Evolutionary conservation across 2,113 vertebrate species (phyloP).

Genomic region (Ranitomeya variabilis): DNA sequence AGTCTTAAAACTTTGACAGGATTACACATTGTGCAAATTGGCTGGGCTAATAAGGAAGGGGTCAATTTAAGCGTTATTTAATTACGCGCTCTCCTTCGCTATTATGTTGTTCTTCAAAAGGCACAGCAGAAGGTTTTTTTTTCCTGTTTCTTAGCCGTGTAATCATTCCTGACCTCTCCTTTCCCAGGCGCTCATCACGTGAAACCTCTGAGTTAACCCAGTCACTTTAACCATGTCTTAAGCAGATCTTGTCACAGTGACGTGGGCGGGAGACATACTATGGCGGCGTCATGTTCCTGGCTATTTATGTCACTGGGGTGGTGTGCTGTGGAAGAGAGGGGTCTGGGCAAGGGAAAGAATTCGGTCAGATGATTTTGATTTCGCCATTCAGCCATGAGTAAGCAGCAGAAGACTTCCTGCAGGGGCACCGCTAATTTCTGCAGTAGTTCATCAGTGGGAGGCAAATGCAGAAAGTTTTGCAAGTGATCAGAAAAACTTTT

Average conservation of each 20-base stretch:
- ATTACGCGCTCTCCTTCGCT: constrained; percentile 73
- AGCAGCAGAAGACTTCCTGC: constrained; percentile 12
- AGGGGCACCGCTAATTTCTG: neutral
- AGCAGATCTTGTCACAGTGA: constrained; percentile 29
- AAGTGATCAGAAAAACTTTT: neutral
- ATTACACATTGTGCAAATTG: constrained; percentile 73
- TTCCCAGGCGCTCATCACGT: neutral
- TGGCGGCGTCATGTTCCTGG: constrained; percentile 49
- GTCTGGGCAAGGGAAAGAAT: constrained; percentile 65
- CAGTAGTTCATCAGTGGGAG: neutral
- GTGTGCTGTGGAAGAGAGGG: constrained; percentile 48
- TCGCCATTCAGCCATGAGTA: constrained; percentile 61
- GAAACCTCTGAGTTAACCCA: neutral
- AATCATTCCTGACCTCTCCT: neutral
- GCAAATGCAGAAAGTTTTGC: neutral
- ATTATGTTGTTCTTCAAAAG: constrained; percentile 69
- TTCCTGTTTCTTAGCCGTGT: constrained; percentile 68
- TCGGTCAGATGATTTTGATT: constrained; percentile 64
- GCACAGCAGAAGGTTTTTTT: constrained; percentile 68
- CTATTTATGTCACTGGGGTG: constrained; percentile 63
- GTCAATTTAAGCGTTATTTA: constrained; percentile 75
- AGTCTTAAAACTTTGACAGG: constrained; percentile 72
- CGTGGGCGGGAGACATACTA: constrained; percentile 44
- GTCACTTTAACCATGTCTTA: neutral
- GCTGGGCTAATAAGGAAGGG: constrained; percentile 74